Evolutionary conservation across 1,140 invertebrate species (phyloP).

Genomic region (Heliconius nattereri): DNA sequence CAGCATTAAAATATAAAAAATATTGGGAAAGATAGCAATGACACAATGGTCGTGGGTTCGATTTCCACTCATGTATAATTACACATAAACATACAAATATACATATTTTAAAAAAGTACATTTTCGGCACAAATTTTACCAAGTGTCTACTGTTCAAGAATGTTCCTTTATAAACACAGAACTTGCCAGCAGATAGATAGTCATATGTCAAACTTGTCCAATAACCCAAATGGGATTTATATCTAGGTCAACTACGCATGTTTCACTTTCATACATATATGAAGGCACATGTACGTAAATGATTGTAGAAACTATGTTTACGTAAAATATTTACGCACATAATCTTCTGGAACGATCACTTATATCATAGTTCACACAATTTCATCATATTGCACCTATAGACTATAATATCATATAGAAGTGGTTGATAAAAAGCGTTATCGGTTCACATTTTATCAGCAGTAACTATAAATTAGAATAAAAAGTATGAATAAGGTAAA

Average conservation of each 20-base stretch:
- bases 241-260: constrained; percentile 23
- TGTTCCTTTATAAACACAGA: background rate
- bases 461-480: background rate
- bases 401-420: background rate
- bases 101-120: no score
- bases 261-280: constrained; percentile 14
- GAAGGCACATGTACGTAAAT: background rate
- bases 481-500: background rate
- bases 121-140: no score
- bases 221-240: constrained; percentile 29
- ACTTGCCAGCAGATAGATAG: background rate
- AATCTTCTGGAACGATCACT: constrained; percentile 12
- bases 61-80: no score
- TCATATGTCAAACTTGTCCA: constrained; percentile 17
- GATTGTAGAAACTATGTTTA: constrained; percentile 13
- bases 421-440: background rate
- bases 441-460: background rate
- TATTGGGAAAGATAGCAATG: no score
- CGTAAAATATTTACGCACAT: constrained; percentile 17
- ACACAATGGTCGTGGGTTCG: no score
- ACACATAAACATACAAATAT: no score
- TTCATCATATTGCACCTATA: background rate
- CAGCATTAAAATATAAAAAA: no score
- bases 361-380: background rate
- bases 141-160: background rate